A percentile compares a stretch with the other conserved stretches of the same genome.
Conservation (phyloP, 2,797 vertebrate genomes). For the Distichodus sexfasciatus region DNA sequence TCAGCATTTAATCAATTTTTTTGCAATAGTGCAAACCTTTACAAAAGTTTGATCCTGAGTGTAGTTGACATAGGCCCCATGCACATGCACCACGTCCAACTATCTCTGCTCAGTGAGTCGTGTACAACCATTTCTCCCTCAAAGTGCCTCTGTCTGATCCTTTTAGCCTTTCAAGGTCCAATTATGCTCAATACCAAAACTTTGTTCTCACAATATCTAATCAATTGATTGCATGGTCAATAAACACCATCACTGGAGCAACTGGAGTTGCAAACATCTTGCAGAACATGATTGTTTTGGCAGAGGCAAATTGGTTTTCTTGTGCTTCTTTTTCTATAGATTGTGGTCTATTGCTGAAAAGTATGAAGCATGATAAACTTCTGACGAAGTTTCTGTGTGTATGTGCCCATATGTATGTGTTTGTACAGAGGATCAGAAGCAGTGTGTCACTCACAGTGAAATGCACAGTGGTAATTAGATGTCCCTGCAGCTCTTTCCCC, state of each 20-base stretch:
- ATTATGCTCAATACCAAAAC: neutral
- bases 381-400: neutral
- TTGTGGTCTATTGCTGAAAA: no score
- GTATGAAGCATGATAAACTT: no score
- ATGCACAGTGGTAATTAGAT: slow-evolving; percentile 12
- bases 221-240: neutral
- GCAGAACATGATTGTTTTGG: no score
- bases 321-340: no score
- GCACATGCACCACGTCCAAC: neutral
- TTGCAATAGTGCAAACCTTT: no score
- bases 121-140: neutral
- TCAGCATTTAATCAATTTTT: neutral
- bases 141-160: neutral
- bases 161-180: neutral
- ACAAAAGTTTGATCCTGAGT: neutral
- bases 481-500: slow-evolving; percentile 3
- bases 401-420: neutral
- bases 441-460: slow-evolving; percentile 20
- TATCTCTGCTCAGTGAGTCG: neutral
- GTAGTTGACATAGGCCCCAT: neutral
- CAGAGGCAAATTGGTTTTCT: no score
- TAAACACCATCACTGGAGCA: no score
- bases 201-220: neutral
- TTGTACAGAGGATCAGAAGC: neutral
- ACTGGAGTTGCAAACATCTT: no score